These are phyloP conservation scores for Ameiurus melas DNA, from an alignment of 2,113 vertebrate species.

Conservation along the genomic window DNA sequence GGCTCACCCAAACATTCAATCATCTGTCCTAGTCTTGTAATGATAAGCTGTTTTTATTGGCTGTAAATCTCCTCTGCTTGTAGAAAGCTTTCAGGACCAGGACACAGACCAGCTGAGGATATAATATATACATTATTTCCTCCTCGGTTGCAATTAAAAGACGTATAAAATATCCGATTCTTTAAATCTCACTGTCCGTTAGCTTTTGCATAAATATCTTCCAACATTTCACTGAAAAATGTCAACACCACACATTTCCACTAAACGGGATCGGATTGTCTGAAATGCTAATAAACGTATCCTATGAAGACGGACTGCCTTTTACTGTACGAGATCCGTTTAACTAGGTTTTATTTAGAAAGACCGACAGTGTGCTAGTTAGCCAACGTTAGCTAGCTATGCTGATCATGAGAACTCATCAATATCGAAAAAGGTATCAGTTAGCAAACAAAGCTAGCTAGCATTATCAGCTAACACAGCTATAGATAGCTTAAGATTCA, in stretches of 20 bases:
- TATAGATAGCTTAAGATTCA: neutral
- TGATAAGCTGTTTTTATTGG: constrained; percentile 46
- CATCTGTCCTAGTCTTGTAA: constrained; percentile 36
- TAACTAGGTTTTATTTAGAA: neutral
- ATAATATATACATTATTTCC: constrained; percentile 42
- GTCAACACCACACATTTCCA: neutral
- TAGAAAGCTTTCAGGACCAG: constrained; percentile 41
- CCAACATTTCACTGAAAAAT: neutral
- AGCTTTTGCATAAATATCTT: neutral
- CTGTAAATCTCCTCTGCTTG: constrained; percentile 49
- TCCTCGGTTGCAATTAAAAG: neutral
- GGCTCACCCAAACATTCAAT: constrained; percentile 38
- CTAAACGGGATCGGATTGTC: neutral
- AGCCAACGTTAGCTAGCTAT: neutral
- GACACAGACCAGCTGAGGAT: constrained; percentile 43
- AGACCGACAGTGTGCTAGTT: neutral
- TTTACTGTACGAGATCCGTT: neutral
- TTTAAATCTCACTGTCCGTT: neutral
- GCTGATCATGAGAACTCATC: neutral
- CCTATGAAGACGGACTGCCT: neutral
- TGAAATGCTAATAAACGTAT: neutral
- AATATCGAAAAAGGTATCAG: neutral
- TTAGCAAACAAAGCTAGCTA: neutral
- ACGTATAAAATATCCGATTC: no score
- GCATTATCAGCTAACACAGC: neutral